Base-by-base conservation (phyloP, 2,888 invertebrate genomes). In the Chrysolina haemoptera region DNA sequence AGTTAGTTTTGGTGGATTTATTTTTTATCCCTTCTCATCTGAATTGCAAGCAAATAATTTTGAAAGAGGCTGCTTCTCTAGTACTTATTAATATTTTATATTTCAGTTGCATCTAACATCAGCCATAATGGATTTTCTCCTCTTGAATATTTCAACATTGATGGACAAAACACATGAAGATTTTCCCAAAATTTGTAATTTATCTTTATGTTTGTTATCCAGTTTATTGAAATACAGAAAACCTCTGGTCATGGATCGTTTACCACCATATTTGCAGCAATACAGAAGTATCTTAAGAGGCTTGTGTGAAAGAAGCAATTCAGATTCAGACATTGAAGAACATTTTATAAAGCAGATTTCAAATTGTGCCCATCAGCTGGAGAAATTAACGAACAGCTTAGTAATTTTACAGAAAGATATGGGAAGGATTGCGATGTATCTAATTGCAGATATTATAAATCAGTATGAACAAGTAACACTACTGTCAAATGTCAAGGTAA, bases 401-500 rank as follows among this genome's bases (percentile, higher is more conserved):
- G 83, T 85, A 11, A 74, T 77, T 43, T 83, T 83, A 63, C 84
- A 85, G 68, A 88, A 86, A 78, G 87, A 89, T 78, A 86, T 89
- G 81, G 78, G 84, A 11, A 85, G 90, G 78, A 86, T 89, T 35
- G 82, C 88, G 9, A 86, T 87, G 68, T 89, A 89, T 84, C 83
- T 90, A 73, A 86, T 90, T 64, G 88, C 89, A 4, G 89, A 90
- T 82, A 84, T 90, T 80, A 83, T 90, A 76, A 82, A 84, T 66
- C 86, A 88, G 66, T 89, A 89, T 79, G 89, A 90, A 79, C 82
- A 83, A 65, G 80, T 85, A 63, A 86, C 87, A n/a, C 82, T 90
- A 35, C 86, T 88, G 82, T 86, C 88, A 4, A 85, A 85, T 76
- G 86, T 90, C 22, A 90, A 90, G 86, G 90, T 90, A 85, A 81